A percentile compares a stretch with the other conserved stretches of the same genome.
Evolutionary conservation across 2,797 vertebrate genomes (phyloP).

Genomic region (Sebastes jordani): DNA sequence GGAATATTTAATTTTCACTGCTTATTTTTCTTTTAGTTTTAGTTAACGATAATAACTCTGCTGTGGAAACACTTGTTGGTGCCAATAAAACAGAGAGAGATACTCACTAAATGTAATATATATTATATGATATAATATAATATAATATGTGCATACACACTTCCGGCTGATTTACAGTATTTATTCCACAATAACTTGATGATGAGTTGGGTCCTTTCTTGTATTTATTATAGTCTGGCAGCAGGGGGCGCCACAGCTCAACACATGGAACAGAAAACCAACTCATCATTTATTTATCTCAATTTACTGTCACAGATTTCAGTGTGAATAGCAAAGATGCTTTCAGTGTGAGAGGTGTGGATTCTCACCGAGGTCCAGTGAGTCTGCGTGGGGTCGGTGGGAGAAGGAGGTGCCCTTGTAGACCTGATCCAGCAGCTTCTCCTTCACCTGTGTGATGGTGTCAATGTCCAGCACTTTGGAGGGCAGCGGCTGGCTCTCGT

Average conservation of each 20-base stretch:
- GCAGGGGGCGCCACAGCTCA: conserved; percentile 27
- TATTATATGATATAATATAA: not conserved
- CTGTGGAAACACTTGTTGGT: too few relatives aligned
- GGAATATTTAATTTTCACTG: too few relatives aligned
- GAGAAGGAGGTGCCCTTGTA: conserved; percentile 93
- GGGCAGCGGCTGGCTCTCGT: conserved; percentile 87
- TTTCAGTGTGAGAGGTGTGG: not conserved
- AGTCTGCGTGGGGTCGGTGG: conserved; percentile 90
- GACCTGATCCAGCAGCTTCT: conserved; percentile 96
- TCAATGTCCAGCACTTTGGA: conserved; percentile 95
- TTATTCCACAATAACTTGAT: not conserved
- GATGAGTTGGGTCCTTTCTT: not conserved
- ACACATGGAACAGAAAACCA: not conserved
- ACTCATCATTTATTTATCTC: not conserved
- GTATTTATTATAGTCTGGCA: not conserved
- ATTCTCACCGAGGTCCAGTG: conserved; percentile 92
- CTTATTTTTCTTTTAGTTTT: too few relatives aligned
- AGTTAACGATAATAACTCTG: too few relatives aligned
- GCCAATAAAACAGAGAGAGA: too few relatives aligned
- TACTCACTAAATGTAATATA: not conserved
- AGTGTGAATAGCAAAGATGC: not conserved
- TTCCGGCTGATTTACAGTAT: not conserved
- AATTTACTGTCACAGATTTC: not conserved
- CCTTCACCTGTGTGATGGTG: conserved; percentile 97
- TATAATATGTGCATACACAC: not conserved